Conservation (phyloP, 2,888 invertebrate species). For the Lacanobia oleracea region DNA sequence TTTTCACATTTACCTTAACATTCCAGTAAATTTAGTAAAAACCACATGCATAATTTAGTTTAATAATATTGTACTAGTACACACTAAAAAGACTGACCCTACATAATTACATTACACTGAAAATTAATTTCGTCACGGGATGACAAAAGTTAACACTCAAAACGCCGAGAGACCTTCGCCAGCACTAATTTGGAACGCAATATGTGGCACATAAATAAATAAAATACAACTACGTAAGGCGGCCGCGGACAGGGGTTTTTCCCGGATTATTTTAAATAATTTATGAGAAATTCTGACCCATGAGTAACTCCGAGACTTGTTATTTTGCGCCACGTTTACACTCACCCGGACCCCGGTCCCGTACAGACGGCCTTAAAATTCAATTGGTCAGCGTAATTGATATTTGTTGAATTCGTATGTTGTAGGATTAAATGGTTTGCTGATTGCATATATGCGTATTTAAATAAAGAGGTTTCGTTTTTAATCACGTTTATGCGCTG, state of each 20-base stretch:
- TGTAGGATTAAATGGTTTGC: conserved; percentile 43
- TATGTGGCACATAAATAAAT: conserved; percentile 79
- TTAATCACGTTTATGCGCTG: conserved; percentile 29
- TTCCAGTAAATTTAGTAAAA: background rate
- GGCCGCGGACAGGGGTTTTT: conserved; percentile 85
- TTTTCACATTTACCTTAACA: conserved; percentile 3
- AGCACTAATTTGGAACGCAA: conserved; percentile 81
- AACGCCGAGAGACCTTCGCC: conserved; percentile 28
- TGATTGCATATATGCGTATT: conserved; percentile 49
- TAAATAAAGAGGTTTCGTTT: conserved; percentile 35
- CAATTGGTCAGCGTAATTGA: conserved; percentile 61
- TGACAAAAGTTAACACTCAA: conserved; percentile 53
- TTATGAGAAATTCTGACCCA: conserved; percentile 88
- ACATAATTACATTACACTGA: conserved; percentile 43
- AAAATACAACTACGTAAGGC: conserved; percentile 61
- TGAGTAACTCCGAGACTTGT: conserved; percentile 69
- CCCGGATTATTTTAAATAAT: conserved; percentile 89
- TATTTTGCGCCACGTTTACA: conserved; percentile 58
- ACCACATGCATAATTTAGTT: conserved; percentile 17
- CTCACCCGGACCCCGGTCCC: conserved; percentile 18
- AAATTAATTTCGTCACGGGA: conserved; percentile 56
- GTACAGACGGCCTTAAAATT: conserved; percentile 50
- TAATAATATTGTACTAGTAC: background rate
- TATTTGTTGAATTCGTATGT: conserved; percentile 51
- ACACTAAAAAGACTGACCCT: conserved; percentile 29